phyloP scores from a whole-genome alignment of 1,140 invertebrate genomes.

The Anastrepha obliqua region DNA sequence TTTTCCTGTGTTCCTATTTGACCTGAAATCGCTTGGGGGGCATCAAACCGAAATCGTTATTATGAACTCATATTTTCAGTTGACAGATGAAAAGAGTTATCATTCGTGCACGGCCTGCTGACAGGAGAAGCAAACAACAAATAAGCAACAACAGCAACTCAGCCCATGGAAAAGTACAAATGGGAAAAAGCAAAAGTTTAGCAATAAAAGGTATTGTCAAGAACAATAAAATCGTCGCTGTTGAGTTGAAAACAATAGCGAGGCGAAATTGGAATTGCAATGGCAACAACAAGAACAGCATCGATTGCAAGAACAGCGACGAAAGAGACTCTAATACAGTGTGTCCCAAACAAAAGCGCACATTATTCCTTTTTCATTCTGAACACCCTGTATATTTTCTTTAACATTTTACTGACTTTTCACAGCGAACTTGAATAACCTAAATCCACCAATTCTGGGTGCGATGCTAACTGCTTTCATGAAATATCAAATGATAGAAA shows the following conservation, averaged over 20 bases:
- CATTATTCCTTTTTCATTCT: too few species aligned
- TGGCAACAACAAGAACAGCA: neutral
- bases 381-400: too few species aligned
- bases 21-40: slow-evolving; percentile 14
- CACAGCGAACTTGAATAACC: too few species aligned
- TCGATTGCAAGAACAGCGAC: neutral
- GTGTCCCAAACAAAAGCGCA: too few species aligned
- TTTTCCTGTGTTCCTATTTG: neutral
- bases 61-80: slow-evolving; percentile 46
- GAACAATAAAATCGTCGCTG: slow-evolving; percentile 22
- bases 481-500: too few species aligned
- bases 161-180: neutral
- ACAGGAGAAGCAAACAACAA: neutral
- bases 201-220: slow-evolving; percentile 29
- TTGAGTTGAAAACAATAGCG: slow-evolving; percentile 46
- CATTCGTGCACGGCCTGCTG: neutral
- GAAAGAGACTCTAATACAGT: too few species aligned
- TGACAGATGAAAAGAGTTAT: slow-evolving; percentile 42
- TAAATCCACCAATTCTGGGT: too few species aligned
- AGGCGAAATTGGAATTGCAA: slow-evolving; percentile 12
- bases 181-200: neutral
- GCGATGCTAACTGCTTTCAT: too few species aligned
- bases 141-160: neutral
- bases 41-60: slow-evolving; percentile 11
- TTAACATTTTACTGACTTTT: too few species aligned